Evolutionary conservation across 2,888 invertebrate genomes (phyloP), one percentile per base, ranked within the genome.

Genomic region (Phortica okadai): DNA sequence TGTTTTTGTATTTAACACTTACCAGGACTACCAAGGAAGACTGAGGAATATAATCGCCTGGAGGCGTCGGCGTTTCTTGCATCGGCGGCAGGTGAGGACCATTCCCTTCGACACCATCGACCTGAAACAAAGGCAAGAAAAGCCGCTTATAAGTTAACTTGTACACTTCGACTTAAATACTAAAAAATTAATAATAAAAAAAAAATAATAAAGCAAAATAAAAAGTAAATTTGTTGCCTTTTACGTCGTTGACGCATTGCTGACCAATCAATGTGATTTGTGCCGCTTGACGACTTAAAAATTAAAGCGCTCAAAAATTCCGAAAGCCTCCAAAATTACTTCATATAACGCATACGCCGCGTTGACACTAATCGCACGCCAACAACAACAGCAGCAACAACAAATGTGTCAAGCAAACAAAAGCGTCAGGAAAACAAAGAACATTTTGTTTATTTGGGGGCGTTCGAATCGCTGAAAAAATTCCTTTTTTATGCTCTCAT

Each of bases 31-130:
- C 97, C 97, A 92, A 97, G 95, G 94, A 97, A 97, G 93, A 97
- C 97, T 92, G 96, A 97, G 93, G 97, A 97, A 93, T 97, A 97
- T 85, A 95, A 93, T 91, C 97, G 95, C 93, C 97, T 95, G 93
- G 97, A 95, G 91, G 95, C 94, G 84, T 94, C 95, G 84, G 95
- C 94, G 91, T 94, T 95, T 92, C 94, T 93, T 88, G 96, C 95
- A 92, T 97, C 96, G 86, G 95, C 95, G 83, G 95, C 95, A 88
- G 96, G 96, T 88, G 96, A 95, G 86, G 95, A 96, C 97, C 97
- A 97, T 92, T 97, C 97, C 92, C 97, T 95, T 92, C 96, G 94
- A 94, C 97, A 97, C 97, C 97, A 97, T 94, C 97, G 97, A 92
- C 96, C 97, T 97, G 94, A 11, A 94, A 94, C 6, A 66, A 73